phyloP scores from a whole-genome alignment of 30 jellyfish, hydroid and myxozoan species.

The Hydractinia echinata region DNA sequence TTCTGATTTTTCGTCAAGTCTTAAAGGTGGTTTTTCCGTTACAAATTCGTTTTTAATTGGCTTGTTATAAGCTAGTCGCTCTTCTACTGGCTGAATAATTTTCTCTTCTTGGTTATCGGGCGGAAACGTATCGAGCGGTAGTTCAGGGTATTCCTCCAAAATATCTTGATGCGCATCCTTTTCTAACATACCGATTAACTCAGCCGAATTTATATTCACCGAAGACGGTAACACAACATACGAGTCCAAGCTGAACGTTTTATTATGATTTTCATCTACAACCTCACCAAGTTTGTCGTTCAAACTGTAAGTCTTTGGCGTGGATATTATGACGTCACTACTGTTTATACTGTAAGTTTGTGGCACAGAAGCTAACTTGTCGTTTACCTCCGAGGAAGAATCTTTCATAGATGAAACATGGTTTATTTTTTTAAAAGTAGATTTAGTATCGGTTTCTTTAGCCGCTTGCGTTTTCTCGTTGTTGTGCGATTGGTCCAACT shows the following conservation, averaged over 20 bases:
- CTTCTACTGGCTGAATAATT: not conserved
- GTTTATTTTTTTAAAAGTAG: too few species aligned
- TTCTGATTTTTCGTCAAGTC: too few species aligned
- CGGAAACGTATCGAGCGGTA: slow-evolving; percentile 28
- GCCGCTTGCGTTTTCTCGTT: too few species aligned
- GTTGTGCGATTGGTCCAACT: too few species aligned
- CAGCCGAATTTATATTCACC: slow-evolving; percentile 40
- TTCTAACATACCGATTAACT: slow-evolving; percentile 48
- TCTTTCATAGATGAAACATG: too few species aligned
- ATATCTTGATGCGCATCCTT: slow-evolving; percentile 50
- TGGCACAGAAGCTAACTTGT: too few species aligned
- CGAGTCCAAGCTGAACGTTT: not conserved
- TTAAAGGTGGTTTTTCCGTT: too few species aligned
- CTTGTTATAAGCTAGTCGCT: not conserved
- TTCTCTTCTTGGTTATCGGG: not conserved
- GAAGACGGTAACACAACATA: not conserved
- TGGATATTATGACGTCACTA: too few species aligned
- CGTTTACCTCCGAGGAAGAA: too few species aligned
- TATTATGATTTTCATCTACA: slow-evolving; percentile 32
- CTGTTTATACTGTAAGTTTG: too few species aligned
- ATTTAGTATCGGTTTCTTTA: too few species aligned
- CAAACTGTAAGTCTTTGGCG: not conserved
- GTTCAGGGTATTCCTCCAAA: slow-evolving; percentile 50
- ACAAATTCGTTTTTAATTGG: too few species aligned
- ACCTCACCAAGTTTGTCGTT: not conserved